A percentile compares a stretch with the other conserved stretches of the same genome.
Evolutionary conservation across 2,797 vertebrate genomes (phyloP).

Genomic region (Anguilla megastoma): DNA sequence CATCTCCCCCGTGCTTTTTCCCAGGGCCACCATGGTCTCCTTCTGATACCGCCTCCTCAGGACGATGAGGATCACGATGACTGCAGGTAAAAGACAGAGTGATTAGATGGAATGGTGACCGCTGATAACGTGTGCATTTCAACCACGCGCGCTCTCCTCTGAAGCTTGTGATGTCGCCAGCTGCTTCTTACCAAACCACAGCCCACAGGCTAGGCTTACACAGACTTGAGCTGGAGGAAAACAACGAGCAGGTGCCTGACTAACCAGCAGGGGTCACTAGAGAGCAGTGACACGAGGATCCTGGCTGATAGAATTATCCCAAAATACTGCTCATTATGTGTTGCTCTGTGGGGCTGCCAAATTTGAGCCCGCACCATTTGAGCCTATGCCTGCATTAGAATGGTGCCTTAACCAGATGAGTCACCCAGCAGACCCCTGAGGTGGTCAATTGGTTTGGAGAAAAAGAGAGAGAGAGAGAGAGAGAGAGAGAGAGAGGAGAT

Average conservation of each 20-base stretch:
- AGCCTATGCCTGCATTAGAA: no score
- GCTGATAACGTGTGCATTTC: no score
- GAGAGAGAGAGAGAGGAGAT: not conserved
- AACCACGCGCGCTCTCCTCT: no score
- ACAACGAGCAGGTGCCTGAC: not conserved
- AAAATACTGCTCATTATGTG: not conserved
- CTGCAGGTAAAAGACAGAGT: constrained; percentile 60
- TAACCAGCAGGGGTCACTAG: not conserved
- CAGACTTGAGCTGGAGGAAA: not conserved
- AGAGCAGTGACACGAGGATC: not conserved
- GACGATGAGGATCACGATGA: constrained; percentile 82
- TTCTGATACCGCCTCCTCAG: constrained; percentile 84
- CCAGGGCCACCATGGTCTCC: constrained; percentile 71
- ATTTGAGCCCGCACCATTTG: no score
- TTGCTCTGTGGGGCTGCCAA: not conserved
- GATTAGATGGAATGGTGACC: not conserved
- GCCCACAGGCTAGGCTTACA: not conserved
- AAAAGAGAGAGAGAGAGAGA: not conserved
- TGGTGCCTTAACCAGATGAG: not conserved
- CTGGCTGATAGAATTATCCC: not conserved
- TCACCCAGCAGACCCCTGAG: not conserved
- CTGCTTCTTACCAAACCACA: not conserved
- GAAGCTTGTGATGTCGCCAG: no score
- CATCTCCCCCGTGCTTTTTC: constrained; percentile 85
- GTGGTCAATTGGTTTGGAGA: no score